Conservation (phyloP, 2,888 invertebrate genomes). For the Eurois occulta region DNA sequence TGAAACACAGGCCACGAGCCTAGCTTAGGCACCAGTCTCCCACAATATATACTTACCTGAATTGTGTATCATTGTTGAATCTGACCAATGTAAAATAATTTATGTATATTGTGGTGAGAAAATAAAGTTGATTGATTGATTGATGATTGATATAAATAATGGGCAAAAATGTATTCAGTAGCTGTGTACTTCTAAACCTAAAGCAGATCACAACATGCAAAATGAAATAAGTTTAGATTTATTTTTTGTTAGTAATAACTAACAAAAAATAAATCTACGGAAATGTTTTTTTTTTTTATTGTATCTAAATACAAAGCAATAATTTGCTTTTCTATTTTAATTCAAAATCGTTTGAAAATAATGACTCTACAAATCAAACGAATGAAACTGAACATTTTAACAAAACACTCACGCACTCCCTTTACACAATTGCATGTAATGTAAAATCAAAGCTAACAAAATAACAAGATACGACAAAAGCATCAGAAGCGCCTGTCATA, state of each 20-base stretch:
- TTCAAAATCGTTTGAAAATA: not conserved
- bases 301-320: not conserved
- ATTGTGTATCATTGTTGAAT: no score
- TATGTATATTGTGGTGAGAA: no score
- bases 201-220: not conserved
- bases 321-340: not conserved
- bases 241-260: no score
- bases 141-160: not conserved
- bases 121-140: no score
- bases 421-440: no score
- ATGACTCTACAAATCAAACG: not conserved
- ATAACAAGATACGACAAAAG: not conserved
- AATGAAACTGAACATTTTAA: not conserved
- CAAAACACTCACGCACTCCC: not conserved
- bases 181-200: not conserved
- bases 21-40: no score
- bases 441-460: conserved; percentile 4
- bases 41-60: no score
- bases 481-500: not conserved
- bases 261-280: not conserved
- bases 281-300: not conserved
- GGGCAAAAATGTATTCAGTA: not conserved
- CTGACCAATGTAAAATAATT: no score
- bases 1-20: no score
- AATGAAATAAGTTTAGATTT: not conserved